phyloP scores from a whole-genome alignment of 2,888 invertebrate species.

The Drosophila affinis region DNA sequence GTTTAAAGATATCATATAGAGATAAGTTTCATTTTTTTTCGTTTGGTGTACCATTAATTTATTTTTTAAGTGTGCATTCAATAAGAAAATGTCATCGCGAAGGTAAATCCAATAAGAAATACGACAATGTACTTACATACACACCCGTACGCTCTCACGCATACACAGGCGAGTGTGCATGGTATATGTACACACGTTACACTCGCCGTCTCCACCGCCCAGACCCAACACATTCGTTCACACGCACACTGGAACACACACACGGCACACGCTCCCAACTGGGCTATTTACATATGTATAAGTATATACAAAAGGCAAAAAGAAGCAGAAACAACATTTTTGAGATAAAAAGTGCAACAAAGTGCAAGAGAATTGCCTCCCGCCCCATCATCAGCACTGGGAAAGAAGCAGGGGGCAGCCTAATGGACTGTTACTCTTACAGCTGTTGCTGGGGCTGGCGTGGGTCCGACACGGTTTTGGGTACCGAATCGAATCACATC shows the following conservation, averaged over 20 bases:
- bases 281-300: slow-evolving; percentile 72
- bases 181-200: slow-evolving; percentile 28
- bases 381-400: slow-evolving; percentile 17
- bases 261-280: slow-evolving; percentile 57
- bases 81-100: slow-evolving; percentile 82
- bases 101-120: slow-evolving; percentile 77
- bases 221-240: slow-evolving; percentile 6
- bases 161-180: slow-evolving; percentile 19
- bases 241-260: slow-evolving; percentile 31
- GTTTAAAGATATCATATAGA: slow-evolving; percentile 70
- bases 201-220: slow-evolving; percentile 8
- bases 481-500: neutral
- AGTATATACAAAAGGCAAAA: slow-evolving; percentile 67
- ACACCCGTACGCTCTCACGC: slow-evolving; percentile 23
- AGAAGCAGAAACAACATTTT: slow-evolving; percentile 51
- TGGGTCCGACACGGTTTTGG: neutral
- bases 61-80: slow-evolving; percentile 75
- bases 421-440: slow-evolving; percentile 16
- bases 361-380: slow-evolving; percentile 22
- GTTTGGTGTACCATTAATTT: slow-evolving; percentile 72
- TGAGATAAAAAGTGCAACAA: slow-evolving; percentile 63
- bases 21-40: slow-evolving; percentile 71
- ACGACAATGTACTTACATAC: slow-evolving; percentile 65
- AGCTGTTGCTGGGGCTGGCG: slow-evolving; percentile 26
- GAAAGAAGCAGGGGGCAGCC: slow-evolving; percentile 12